Base-by-base conservation (phyloP, 2,888 invertebrate species). In the Microctonus aethiopoides region DNA sequence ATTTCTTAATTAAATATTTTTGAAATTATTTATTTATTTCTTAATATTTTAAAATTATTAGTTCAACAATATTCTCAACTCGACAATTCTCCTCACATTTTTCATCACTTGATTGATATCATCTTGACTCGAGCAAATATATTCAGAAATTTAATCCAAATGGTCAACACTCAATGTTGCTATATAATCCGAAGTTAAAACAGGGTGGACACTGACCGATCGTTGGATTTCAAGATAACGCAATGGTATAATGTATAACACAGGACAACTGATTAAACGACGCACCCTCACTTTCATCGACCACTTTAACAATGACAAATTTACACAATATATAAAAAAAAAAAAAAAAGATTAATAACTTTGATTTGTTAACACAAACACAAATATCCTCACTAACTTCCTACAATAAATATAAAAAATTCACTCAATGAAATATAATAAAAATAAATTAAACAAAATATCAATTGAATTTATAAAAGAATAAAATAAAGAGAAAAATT, bases 161-260 rank as follows among this genome's bases (percentile, higher is more conserved):
- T 32, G 51, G 64, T 70, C 73, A 67, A 71, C 62, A 64, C 65
- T 57, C 29, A 59, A 52, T 63, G 67, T 57, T 24, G 22, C 51
- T 74, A 75, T 70, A 78, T 83, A 84, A 83, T 83, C 84, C 83
- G 70, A 75, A 78, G 81, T 78, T 81, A 84, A 82, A 84, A 84
- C 80, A 84, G 76, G 74, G 72, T 72, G 81, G 81, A 83, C 84
- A 82, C 77, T 84, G 84, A 84, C 81, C 81, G 81, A 84, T 84
- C 77, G 81, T 72, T 74, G 70, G 64, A 68, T 69, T 67, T 71
- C 67, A 67, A 68, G 79, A 79, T 79, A 74, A 78, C 6, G 16
- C 46, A 16, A 46, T 46, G 16, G 7, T 46, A 16, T 39, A 9
- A 16, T 46, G 20, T 20, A 46, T 16, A 46, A 71, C 68, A 72